A percentile compares a stretch with the other conserved stretches of the same genome.
phyloP scores from a whole-genome alignment of 2,888 invertebrate species.

The Brachypalpus laphriformis region DNA sequence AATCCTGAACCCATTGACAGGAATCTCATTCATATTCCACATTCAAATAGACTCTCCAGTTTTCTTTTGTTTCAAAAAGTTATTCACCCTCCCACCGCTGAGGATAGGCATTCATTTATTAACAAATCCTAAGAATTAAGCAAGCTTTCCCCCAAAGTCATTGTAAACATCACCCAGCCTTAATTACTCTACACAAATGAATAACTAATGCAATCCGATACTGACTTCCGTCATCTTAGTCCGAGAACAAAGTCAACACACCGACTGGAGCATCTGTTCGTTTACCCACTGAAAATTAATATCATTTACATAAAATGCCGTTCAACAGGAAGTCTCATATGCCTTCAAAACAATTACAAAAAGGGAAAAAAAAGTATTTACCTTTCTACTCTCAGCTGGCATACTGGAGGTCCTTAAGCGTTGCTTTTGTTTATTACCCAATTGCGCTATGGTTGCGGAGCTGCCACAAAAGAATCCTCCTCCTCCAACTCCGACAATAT shows the following conservation, averaged over 20 bases:
- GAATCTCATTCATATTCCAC: background rate
- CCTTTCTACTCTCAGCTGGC: conserved; percentile 82
- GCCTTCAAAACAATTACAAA: conserved; percentile 12
- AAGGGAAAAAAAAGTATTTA: conserved; percentile 73
- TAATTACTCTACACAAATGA: conserved; percentile 21
- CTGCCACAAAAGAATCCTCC: conserved; percentile 76
- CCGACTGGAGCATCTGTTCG: background rate
- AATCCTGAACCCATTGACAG: no score
- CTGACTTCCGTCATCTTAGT: conserved; percentile 3
- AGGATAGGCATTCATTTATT: no score
- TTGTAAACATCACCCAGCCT: background rate
- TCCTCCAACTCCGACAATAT: conserved; percentile 49
- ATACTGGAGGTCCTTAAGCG: conserved; percentile 82
- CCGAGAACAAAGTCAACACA: background rate
- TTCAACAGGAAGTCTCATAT: conserved; percentile 10
- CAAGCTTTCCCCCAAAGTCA: background rate
- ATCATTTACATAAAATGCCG: conserved; percentile 33
- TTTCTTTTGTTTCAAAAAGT: no score
- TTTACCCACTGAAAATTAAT: conserved; percentile 10
- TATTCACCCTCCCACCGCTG: no score
- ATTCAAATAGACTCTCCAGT: no score
- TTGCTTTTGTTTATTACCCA: conserved; percentile 78
- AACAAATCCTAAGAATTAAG: no score
- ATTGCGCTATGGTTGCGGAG: conserved; percentile 77
- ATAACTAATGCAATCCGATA: conserved; percentile 29